Evolutionary conservation across 2,797 vertebrate species (phyloP), one percentile per base, ranked within the genome.

Genomic region (Pempheris klunzingeri): DNA sequence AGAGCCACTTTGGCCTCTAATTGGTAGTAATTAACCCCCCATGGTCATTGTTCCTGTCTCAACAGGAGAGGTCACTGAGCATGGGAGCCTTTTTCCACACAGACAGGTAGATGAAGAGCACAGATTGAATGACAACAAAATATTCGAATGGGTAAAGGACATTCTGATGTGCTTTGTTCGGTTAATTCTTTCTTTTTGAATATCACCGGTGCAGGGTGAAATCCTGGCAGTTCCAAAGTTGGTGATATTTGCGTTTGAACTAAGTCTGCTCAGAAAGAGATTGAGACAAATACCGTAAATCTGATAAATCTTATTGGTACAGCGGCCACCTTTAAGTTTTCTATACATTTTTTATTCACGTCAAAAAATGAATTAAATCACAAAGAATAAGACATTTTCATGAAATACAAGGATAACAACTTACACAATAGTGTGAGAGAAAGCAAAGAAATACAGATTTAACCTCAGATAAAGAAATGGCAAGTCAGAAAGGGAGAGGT

Each of bases 11-110:
- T 74, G 60, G 77, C 86, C 86, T 81, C 83, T 94, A 95, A 95
- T 94, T 92, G 90, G 76, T 71, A 78, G 89, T 94, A 93, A 93
- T 93, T 92, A 93, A 90, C 69, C 83, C 77, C 83, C 87, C 69
- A 52, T 77, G 55, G 79, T 84, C 77, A 91, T 94, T 94, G 92
- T 94, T 94, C 79, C 90, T 39, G 71, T 75, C 74, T 85, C 81
- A 78, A 86, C 78, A 83, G 67, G 70, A 89, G 81, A 91, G 91
- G 88, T 88, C 83, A 87, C 66, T 61, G 88, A 90, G 86, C 79
- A 86, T 18, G 55, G 75, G 66, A 83, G 73, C 54, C 41, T 52
- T 77, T 63, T 36, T 71, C 60, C 41, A 66, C 34, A 32, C 70
- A 78, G 85, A 87, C 81, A 89, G 83, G 83, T 81, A 87, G 74